Percentiles rank a stretch among this genome's conserved stretches.
phyloP scores from a whole-genome alignment of 2,113 vertebrate species.

The Hemichromis elongatus region DNA sequence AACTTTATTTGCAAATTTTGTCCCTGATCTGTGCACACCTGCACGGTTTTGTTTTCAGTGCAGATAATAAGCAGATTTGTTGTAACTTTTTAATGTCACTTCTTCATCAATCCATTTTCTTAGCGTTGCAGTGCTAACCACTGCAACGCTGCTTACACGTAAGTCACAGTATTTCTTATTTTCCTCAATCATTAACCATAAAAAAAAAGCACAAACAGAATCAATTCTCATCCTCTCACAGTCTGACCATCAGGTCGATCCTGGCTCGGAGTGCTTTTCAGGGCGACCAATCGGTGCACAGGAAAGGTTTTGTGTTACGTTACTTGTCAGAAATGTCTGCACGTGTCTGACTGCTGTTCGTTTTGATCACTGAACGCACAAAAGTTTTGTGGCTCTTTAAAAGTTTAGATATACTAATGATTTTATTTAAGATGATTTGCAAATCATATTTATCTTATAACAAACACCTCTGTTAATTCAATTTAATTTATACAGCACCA shows the following conservation, averaged over 20 bases:
- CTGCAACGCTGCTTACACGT: not conserved
- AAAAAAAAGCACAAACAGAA: not conserved
- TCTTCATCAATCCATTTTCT: too few species aligned
- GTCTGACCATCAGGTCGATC: not conserved
- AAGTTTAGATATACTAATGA: too few species aligned
- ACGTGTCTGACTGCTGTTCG: not conserved
- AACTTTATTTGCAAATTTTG: accelerated
- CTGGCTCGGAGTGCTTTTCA: not conserved
- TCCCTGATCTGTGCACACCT: not conserved
- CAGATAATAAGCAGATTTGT: not conserved
- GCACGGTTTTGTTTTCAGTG: not conserved
- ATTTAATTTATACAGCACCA: too few species aligned
- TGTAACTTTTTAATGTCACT: too few species aligned
- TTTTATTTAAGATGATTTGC: too few species aligned
- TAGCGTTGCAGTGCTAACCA: not conserved
- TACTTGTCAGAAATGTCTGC: not conserved
- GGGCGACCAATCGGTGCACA: not conserved
- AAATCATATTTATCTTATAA: too few species aligned
- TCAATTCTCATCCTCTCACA: not conserved
- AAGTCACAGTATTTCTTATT: not conserved
- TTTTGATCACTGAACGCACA: not conserved
- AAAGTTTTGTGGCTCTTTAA: too few species aligned
- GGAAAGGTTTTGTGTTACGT: not conserved
- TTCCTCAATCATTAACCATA: not conserved
- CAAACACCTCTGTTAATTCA: too few species aligned